Base-by-base conservation (phyloP, 2,113 vertebrate genomes). In the Rhinolophus ferrumequinum region DNA sequence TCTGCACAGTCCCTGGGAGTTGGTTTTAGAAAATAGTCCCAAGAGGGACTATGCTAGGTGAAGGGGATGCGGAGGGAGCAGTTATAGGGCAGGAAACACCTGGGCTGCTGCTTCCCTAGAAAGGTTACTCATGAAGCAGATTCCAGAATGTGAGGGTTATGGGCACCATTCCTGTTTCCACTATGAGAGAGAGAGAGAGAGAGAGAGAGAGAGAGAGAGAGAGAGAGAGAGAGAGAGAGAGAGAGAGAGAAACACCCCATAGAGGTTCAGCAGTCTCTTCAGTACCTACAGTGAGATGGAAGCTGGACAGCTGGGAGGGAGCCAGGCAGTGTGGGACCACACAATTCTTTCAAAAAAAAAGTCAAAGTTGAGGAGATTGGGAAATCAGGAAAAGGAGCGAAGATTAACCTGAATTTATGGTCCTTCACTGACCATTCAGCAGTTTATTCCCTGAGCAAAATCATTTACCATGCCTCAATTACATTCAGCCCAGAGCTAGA, bases 31-130 rank as follows among this genome's bases (percentile, higher is more conserved):
- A 96, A 79, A 88, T 6, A 26, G 64, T 35, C 18, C 30, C 87
- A 11, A 41, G 54, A 8, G 67, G 72, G 54, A 26, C 21, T 11
- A 1, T 9, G 6, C 41, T 44, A 85, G 93, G 95, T 92, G 93
- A 96, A 44, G 56, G 47, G 62, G 50, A 6, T 4, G 15, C 2
- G 14, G 47, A 26, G 66, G 52, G 52, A 38, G 69, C 90, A n/a
- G 38, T 54, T 8, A 8, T 0, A 26, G 67, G 86, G 50, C 93
- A 88, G 98, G 98, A 97, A 97, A 92, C 97, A 95, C 91, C 97
- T 96, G 97, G 70, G 56, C 90, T 60, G 80, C 88, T 8, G 88
- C 86, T 93, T 96, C 84, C 76, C 60, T 11, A 11, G 75, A 72
- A 79, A 90, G 69, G 62, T 67, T 28, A 44, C 84, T 86, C 80